Conservation (phyloP, 1,140 invertebrate species). For the Drosophila pallidifrons region DNA sequence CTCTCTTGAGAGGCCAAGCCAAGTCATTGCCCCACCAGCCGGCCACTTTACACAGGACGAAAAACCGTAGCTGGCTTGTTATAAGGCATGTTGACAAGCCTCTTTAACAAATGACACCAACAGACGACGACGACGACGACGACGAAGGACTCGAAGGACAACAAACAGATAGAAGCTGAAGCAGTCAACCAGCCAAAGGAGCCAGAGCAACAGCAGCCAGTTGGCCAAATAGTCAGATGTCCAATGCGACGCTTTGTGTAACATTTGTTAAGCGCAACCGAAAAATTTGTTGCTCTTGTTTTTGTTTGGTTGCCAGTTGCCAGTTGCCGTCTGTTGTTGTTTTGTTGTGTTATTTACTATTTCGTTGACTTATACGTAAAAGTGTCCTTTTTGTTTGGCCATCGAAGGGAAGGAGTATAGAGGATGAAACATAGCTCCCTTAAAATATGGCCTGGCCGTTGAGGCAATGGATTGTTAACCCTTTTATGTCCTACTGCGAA, state of each 20-base stretch:
- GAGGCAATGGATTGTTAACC: slow-evolving; percentile 34
- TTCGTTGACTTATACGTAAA: slow-evolving; percentile 58
- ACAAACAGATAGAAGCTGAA: slow-evolving; percentile 19
- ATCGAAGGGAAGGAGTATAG: background rate
- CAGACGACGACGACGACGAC: slow-evolving; percentile 57
- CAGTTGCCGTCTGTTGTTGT: slow-evolving; percentile 59
- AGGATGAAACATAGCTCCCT: slow-evolving; percentile 9
- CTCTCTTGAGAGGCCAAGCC: background rate
- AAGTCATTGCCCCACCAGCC: background rate
- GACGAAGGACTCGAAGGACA: slow-evolving; percentile 44
- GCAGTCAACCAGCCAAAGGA: slow-evolving; percentile 29
- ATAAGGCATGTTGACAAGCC: slow-evolving; percentile 83
- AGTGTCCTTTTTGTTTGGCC: slow-evolving; percentile 53
- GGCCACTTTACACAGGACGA: slow-evolving; percentile 44
- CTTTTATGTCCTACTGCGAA: slow-evolving; percentile 30
- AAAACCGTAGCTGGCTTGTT: slow-evolving; percentile 77
- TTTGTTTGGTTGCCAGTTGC: slow-evolving; percentile 56
- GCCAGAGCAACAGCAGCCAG: slow-evolving; percentile 24
- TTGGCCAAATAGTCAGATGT: slow-evolving; percentile 68
- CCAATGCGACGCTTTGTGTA: slow-evolving; percentile 59
- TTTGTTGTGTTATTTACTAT: slow-evolving; percentile 75
- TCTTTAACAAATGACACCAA: slow-evolving; percentile 84
- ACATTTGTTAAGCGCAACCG: slow-evolving; percentile 74
- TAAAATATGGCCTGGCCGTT: slow-evolving; percentile 12
- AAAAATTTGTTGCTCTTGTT: slow-evolving; percentile 73